These are phyloP conservation scores for Vireo altiloquus DNA, from an alignment of 2,113 vertebrate species.

Conservation along the genomic window DNA sequence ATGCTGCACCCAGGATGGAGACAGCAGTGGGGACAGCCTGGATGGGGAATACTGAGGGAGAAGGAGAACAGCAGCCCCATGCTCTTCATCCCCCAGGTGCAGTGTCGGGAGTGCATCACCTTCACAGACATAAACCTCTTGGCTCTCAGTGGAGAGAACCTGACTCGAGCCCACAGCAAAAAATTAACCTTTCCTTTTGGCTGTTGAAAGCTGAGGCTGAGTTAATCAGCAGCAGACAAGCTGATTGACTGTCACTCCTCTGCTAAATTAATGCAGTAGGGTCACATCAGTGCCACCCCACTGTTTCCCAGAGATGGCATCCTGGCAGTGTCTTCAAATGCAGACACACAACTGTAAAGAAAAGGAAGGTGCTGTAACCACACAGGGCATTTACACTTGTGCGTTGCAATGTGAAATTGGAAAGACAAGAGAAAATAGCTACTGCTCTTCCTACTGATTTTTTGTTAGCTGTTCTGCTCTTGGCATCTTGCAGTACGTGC, in stretches of 20 bases:
- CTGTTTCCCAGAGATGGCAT: background rate
- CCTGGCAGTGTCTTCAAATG: background rate
- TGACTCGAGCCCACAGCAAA: background rate
- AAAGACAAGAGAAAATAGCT: background rate
- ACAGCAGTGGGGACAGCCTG: background rate
- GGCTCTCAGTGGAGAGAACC: background rate
- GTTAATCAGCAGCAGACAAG: background rate
- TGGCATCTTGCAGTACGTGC: background rate
- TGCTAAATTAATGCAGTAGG: background rate
- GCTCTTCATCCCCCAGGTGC: too few species aligned
- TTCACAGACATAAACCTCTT: background rate
- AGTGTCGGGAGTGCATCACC: rapidly evolving
- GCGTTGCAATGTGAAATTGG: background rate
- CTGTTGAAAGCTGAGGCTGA: background rate
- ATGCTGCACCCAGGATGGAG: background rate
- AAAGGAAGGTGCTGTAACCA: background rate
- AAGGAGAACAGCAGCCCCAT: background rate
- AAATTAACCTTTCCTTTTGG: background rate
- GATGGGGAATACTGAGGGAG: rapidly evolving
- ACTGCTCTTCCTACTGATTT: background rate
- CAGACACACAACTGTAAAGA: background rate
- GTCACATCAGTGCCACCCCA: background rate
- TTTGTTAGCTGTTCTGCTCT: background rate
- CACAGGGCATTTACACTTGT: background rate
- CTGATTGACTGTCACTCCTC: background rate